Evolutionary conservation across 23 tunicate genomes (phyloP).

Genomic region (Styela plicata): DNA sequence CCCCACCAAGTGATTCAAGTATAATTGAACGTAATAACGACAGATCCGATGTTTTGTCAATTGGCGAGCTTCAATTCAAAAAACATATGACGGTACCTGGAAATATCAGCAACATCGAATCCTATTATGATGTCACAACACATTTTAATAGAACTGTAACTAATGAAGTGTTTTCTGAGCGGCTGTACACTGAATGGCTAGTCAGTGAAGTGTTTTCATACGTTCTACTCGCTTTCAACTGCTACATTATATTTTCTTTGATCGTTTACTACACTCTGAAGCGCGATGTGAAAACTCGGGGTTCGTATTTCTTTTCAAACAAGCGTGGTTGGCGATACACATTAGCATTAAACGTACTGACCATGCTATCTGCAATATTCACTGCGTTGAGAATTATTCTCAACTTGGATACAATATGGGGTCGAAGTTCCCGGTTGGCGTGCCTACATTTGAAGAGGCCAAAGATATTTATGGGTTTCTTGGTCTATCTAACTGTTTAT

Average conservation of each 20-base stretch:
- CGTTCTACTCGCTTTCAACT: background rate
- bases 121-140: too few relatives aligned
- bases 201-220: background rate
- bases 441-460: background rate
- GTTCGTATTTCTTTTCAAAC: background rate
- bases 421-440: background rate
- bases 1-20: too few relatives aligned
- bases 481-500: background rate
- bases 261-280: background rate
- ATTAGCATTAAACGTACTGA: background rate
- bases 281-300: background rate
- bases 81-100: too few relatives aligned
- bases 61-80: too few relatives aligned
- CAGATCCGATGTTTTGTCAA: too few relatives aligned
- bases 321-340: background rate
- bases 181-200: background rate
- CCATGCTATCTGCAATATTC: background rate
- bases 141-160: too few relatives aligned
- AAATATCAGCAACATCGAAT: too few relatives aligned
- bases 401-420: background rate
- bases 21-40: too few relatives aligned
- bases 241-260: background rate
- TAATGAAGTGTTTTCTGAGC: background rate
- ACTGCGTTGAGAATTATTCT: background rate
- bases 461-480: background rate